These are phyloP conservation scores for Neopelma chrysocephalum DNA, from an alignment of 2,797 vertebrate species.

Conservation along the genomic window DNA sequence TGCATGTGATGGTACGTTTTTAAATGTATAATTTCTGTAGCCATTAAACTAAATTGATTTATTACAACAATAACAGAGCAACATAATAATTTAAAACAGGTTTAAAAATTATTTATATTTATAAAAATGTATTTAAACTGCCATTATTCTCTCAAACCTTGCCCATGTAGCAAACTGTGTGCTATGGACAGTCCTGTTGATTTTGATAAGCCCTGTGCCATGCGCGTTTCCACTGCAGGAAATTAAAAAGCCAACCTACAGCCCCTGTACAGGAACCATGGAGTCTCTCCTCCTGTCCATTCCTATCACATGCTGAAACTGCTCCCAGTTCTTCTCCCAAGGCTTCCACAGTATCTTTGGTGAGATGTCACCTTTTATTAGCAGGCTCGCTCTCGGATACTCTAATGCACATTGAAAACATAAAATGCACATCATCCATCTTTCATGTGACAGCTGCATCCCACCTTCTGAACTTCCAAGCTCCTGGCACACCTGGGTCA, in stretches of 20 bases:
- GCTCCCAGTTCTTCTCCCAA: not conserved
- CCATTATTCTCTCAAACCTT: not conserved
- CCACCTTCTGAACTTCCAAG: not conserved
- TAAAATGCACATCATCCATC: not conserved
- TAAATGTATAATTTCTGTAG: not conserved
- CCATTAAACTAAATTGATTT: not conserved
- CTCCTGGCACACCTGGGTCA: not conserved
- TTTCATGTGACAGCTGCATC: not conserved
- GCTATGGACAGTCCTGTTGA: accelerated
- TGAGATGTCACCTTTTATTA: not conserved
- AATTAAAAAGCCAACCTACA: not conserved
- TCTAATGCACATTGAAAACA: not conserved
- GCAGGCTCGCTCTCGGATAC: not conserved
- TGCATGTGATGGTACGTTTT: not conserved
- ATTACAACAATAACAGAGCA: not conserved
- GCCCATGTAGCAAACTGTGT: not conserved
- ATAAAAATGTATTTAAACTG: not conserved
- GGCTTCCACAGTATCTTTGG: not conserved
- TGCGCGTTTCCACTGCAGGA: not conserved
- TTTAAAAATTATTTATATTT: not conserved
- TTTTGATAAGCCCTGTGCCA: not conserved
- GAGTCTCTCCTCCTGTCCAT: not conserved
- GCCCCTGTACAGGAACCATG: not conserved
- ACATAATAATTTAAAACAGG: not conserved
- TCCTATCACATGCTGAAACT: not conserved